Conservation (phyloP, 2,113 vertebrate species). For the Platysternon megacephalum region DNA sequence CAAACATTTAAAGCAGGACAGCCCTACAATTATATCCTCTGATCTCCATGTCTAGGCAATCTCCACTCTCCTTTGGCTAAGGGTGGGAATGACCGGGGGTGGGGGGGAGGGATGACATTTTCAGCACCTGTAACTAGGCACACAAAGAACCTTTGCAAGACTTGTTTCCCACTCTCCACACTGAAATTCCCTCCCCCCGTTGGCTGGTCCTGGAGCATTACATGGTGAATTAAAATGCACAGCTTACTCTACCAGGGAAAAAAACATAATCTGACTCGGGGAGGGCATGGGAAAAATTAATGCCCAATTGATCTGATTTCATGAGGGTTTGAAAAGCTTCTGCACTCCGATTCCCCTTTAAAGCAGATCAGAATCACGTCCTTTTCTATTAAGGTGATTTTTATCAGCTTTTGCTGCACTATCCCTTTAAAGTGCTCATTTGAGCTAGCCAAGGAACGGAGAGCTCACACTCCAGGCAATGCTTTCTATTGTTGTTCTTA, state of each 20-base stretch:
- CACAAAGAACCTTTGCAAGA: not conserved
- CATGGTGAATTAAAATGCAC: not conserved
- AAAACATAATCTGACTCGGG: not conserved
- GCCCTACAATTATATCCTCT: not conserved
- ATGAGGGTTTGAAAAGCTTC: not conserved
- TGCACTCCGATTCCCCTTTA: not conserved
- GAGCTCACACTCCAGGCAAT: conserved; percentile 45
- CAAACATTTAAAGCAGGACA: not conserved
- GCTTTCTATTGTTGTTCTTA: conserved; percentile 65
- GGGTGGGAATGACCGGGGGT: not conserved
- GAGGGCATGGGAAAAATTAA: not conserved
- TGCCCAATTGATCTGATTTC: conserved; percentile 53
- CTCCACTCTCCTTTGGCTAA: not conserved
- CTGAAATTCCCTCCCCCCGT: not conserved
- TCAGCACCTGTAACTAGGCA: not conserved
- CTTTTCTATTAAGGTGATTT: conserved; percentile 60
- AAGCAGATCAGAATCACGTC: conserved; percentile 59
- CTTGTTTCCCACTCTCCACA: accelerated
- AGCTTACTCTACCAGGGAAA: not conserved
- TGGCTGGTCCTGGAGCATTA: accelerated
- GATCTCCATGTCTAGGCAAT: not conserved
- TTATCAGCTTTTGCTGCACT: conserved; percentile 56
- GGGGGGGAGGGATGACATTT: not conserved
- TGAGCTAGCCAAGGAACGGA: conserved; percentile 17
- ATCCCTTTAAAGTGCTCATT: conserved; percentile 38